Conservation (phyloP, 2,113 vertebrate genomes). For the Setophaga petechia region DNA sequence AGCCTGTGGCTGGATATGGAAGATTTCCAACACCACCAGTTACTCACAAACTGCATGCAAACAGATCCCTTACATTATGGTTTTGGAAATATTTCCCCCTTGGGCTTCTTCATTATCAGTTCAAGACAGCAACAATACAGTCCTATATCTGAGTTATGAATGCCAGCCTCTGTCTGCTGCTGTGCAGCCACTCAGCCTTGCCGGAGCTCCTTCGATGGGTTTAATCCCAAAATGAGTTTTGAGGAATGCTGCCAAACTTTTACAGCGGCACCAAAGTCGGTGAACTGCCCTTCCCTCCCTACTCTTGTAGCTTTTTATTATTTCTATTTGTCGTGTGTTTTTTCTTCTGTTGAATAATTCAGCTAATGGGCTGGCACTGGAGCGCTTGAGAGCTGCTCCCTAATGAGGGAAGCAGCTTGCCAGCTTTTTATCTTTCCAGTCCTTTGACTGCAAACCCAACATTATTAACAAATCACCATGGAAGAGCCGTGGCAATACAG, state of each 20-base stretch:
- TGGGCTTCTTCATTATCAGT: slow-evolving; percentile 3
- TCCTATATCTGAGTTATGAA: neutral
- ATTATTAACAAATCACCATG: slow-evolving; percentile 26
- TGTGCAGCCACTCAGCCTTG: neutral
- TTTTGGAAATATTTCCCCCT: neutral
- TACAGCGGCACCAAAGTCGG: neutral
- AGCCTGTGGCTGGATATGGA: neutral
- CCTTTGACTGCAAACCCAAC: neutral
- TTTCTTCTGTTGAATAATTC: slow-evolving; percentile 56
- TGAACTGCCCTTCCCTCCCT: neutral
- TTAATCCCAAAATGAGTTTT: neutral
- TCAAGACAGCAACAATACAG: neutral
- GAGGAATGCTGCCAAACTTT: slow-evolving; percentile 18
- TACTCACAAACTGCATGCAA: neutral
- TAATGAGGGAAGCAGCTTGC: slow-evolving; percentile 57
- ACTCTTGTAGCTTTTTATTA: neutral
- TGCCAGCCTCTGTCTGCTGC: neutral
- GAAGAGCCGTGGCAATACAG: neutral
- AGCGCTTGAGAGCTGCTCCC: neutral
- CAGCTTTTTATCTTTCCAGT: slow-evolving; percentile 39
- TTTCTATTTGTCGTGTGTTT: neutral
- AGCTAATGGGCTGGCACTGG: slow-evolving; percentile 17
- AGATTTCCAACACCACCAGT: neutral
- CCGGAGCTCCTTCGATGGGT: neutral
- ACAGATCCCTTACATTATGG: neutral